Evolutionary conservation across 2,888 invertebrate genomes (phyloP), one percentile per base, ranked within the genome.

Genomic region (Octodonta nipae): DNA sequence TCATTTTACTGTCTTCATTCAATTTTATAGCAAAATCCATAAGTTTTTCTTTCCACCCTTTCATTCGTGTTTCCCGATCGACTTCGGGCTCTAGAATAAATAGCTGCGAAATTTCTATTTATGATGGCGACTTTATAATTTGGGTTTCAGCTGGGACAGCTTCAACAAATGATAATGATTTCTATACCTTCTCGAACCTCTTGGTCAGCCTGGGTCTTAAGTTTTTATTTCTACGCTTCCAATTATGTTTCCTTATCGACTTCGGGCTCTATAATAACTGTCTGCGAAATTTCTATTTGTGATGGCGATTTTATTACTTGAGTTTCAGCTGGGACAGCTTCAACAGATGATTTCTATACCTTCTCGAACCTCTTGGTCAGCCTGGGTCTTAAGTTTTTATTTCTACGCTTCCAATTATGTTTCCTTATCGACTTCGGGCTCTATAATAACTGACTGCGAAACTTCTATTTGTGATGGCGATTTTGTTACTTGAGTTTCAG

Each of bases 351-450:
- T 47, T 77, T 73, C 7, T 73, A 66, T 28, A 67, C 70, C 17
- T 75, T 65, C 48, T 84, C 84, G 49, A 85, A 86, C 24, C 88
- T 66, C 36, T 87, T 69, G 1, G 88, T 88, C 44, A 86, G 67
- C 44, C 89, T 68, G 0, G 84, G 40, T 58, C 55, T 75, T 77
- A 29, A 78, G 59, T 55, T 77, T 70, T 32, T 76, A 77, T 53
- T 81, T 78, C 80, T 80, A 81, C 34, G 71, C 68, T 47, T 73
- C 72, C n/a, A 27, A 27, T 27, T 14, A 13, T 5, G 27, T 27
- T 13, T 27, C 27, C 33, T 41, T 46, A 28, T 75, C 73, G 2
- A 61, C 49, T 1, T 65, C 61, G 38, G 65, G 62, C 1, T 64
- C 60, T n/a, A 60, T 52, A 3, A 63, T 61, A 0, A 70, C 59